Evolutionary conservation across 64 coral and sea anemone genomes (phyloP).

Genomic region (Pocillopora damicornis): DNA sequence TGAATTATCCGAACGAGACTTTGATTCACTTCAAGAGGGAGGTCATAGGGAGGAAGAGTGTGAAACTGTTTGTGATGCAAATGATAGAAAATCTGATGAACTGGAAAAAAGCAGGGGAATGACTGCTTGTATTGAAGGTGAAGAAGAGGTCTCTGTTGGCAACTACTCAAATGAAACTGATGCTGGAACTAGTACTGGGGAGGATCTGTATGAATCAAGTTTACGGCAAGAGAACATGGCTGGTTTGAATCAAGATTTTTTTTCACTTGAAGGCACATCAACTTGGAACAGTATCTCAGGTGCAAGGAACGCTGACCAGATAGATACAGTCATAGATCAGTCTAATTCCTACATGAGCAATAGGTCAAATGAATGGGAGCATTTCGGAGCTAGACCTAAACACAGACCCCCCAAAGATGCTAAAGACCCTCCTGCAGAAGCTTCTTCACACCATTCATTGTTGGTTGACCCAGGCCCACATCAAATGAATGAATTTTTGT

Average conservation of each 20-base stretch:
- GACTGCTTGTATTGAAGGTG: no score
- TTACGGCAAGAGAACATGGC: neutral
- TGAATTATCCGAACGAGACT: neutral
- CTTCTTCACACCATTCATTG: neutral
- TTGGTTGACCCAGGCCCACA: neutral
- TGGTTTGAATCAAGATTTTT: neutral
- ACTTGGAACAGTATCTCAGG: neutral
- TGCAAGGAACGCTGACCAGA: neutral
- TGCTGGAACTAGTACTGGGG: no score
- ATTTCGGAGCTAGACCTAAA: slow-evolving; percentile 4
- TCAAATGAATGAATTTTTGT: neutral
- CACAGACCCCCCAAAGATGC: neutral
- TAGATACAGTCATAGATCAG: neutral
- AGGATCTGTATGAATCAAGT: neutral
- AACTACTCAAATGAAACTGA: no score
- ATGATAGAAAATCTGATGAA: no score
- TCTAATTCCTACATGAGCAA: neutral
- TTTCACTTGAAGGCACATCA: neutral
- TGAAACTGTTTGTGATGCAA: no score
- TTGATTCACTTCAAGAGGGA: neutral
- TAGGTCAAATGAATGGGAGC: neutral
- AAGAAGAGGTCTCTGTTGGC: no score
- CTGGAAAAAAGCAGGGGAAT: no score
- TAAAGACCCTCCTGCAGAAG: no score
- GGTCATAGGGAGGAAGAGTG: no score